Evolutionary conservation across 2,888 invertebrate species (phyloP).

Genomic region (Scrobipalpa costella): DNA sequence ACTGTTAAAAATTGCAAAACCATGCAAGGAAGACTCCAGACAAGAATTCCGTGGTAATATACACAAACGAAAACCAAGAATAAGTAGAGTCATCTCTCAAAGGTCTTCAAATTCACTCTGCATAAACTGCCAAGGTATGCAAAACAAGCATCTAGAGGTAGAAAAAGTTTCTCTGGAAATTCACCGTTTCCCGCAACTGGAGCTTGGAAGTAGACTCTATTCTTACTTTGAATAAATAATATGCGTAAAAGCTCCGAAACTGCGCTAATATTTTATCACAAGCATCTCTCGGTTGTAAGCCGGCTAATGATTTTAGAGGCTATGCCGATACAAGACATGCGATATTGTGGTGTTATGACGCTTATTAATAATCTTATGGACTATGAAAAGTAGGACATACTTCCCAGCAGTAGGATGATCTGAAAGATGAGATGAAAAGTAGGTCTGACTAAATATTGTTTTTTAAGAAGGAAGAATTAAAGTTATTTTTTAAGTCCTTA

Average conservation of each 20-base stretch:
- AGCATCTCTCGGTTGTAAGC: constrained; percentile 34
- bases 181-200: constrained; percentile 36
- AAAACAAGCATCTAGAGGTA: constrained; percentile 8
- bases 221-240: constrained; percentile 73
- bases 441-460: too few species aligned
- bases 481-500: too few species aligned
- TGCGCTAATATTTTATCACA: constrained; percentile 56
- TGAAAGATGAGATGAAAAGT: too few species aligned
- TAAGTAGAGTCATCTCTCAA: neutral
- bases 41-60: neutral
- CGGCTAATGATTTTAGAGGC: constrained; percentile 26
- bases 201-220: constrained; percentile 53
- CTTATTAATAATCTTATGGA: too few species aligned
- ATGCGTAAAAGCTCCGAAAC: constrained; percentile 67
- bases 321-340: neutral
- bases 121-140: constrained; percentile 5
- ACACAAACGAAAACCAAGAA: neutral
- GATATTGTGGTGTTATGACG: neutral
- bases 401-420: too few species aligned
- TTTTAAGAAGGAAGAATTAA: too few species aligned
- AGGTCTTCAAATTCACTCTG: neutral
- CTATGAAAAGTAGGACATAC: too few species aligned
- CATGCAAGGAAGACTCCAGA: too few species aligned
- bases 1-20: too few species aligned
- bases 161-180: constrained; percentile 34